phyloP scores from a whole-genome alignment of 2,888 invertebrate species.

The Drosophila testacea region DNA sequence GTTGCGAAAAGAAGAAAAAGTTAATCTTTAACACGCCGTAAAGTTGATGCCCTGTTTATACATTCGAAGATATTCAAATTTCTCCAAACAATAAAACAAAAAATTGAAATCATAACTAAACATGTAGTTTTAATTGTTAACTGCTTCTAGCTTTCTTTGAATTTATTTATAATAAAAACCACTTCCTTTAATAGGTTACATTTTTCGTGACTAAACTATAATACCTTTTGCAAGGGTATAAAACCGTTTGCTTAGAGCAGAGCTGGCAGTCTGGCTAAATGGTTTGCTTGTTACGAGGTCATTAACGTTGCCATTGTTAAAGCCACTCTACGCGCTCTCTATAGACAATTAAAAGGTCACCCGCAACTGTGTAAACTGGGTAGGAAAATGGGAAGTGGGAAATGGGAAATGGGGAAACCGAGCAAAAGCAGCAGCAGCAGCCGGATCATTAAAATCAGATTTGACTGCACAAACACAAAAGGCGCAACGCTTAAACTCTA shows the following conservation, averaged over 20 bases:
- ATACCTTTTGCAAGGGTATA: slow-evolving; percentile 1
- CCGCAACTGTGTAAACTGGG: slow-evolving; percentile 39
- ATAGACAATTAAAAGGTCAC: slow-evolving; percentile 65
- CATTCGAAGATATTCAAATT: too few relatives aligned
- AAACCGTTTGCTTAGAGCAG: slow-evolving; percentile 11
- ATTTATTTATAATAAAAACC: too few relatives aligned
- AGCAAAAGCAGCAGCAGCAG: slow-evolving; percentile 48
- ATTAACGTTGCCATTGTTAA: slow-evolving; percentile 79
- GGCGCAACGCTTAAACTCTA: slow-evolving; percentile 44
- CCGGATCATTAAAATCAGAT: slow-evolving; percentile 65
- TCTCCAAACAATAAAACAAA: too few relatives aligned
- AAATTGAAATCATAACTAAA: too few relatives aligned
- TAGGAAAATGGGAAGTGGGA: too few relatives aligned
- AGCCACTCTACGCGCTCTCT: slow-evolving; percentile 41
- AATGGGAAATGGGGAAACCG: slow-evolving; percentile 2
- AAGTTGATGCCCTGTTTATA: neutral
- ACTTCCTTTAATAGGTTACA: neutral
- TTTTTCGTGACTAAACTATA: neutral
- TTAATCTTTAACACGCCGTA: neutral
- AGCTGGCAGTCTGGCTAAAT: slow-evolving; percentile 45
- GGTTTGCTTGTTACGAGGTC: slow-evolving; percentile 81
- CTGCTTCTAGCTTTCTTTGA: too few relatives aligned
- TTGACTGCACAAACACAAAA: slow-evolving; percentile 68
- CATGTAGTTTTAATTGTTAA: too few relatives aligned
- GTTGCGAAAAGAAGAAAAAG: slow-evolving; percentile 27